Evolutionary conservation across 2,888 invertebrate species (phyloP).

Genomic region (Platerodrilus igneus): DNA sequence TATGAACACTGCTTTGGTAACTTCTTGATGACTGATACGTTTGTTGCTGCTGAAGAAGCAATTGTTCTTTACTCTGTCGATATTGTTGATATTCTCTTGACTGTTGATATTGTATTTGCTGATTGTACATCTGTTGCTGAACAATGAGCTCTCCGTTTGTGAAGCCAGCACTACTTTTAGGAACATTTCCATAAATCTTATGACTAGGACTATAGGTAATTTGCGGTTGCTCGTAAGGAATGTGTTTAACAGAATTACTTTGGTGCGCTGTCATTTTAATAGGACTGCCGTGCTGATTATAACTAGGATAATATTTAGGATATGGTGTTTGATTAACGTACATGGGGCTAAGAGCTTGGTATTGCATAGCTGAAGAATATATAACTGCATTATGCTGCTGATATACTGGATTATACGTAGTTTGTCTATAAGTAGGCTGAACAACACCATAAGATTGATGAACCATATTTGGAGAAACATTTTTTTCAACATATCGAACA

Average conservation of each 20-base stretch:
- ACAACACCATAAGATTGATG: conserved; percentile 45
- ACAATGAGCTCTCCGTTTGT: conserved; percentile 40
- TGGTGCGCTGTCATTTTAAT: conserved; percentile 32
- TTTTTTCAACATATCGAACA: conserved; percentile 4
- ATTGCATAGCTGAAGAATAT: conserved; percentile 41
- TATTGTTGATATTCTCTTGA: conserved; percentile 41
- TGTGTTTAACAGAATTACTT: conserved; percentile 39
- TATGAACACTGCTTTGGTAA: conserved; percentile 42
- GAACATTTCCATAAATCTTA: conserved; percentile 33
- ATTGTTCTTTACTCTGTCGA: conserved; percentile 40
- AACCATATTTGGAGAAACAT: conserved; percentile 39
- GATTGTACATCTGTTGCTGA: conserved; percentile 42
- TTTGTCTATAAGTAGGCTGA: conserved; percentile 35
- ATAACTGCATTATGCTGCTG: conserved; percentile 22
- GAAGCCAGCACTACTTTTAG: conserved; percentile 29
- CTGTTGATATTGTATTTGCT: conserved; percentile 37
- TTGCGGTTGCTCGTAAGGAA: conserved; percentile 30
- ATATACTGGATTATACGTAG: conserved; percentile 27
- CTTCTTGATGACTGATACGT: conserved; percentile 32
- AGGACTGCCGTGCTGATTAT: conserved; percentile 38
- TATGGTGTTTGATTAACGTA: conserved; percentile 36
- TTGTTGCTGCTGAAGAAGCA: conserved; percentile 39
- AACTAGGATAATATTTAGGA: conserved; percentile 35
- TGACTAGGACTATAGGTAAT: conserved; percentile 33
- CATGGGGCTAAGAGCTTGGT: conserved; percentile 41